Base-by-base conservation (phyloP, 1,140 invertebrate genomes). In the Pachypeltis micranthus region DNA sequence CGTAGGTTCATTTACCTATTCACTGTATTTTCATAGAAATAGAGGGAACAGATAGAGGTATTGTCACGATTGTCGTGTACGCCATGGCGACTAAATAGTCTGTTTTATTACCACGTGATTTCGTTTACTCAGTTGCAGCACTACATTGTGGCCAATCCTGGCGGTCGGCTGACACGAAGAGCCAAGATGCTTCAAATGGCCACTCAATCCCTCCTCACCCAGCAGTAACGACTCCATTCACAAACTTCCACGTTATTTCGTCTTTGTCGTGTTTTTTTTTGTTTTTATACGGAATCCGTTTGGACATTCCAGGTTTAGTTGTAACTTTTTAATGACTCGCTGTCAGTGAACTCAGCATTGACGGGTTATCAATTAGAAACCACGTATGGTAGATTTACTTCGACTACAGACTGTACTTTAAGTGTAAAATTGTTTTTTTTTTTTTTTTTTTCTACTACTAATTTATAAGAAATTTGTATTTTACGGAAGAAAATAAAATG, bases 101-200 rank as follows among this genome's bases (percentile, higher is more conserved):
- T 51, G 12, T 21, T 51, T 21, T 21, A 4, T 51, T 10, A 16
- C 21, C 23, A 39, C 7, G 7, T 39, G 16, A 10, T 7, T 39
- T 39, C 16, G 7, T 16, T 39, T 39, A 7, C 31, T 16, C 47
- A 91, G 74, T 78, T 94, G 29, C 75, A 82, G 61, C 65, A 77
- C 4, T 93, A 87, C 72, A 80, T 91, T 4, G 69, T 77, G 16
- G 74, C 79, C 3, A 83, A 87, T 74, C 86, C 88, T 0, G 82
- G 77, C 60, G 81, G 85, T 70, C 81, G 83, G 69, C 82, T 86
- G 44, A 78, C 78, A 39, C 79, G 83, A 44, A 80, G 83, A 66
- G 82, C 93, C 70, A 84, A 83, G 69, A 85, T 93, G 79, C 78
- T 93, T 44, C 80, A 86, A 61, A 87, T 91, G 85, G 88, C 86